Evolutionary conservation across 1,140 invertebrate genomes (phyloP), one percentile per base, ranked within the genome.

Genomic region (Ephestia elutella): DNA sequence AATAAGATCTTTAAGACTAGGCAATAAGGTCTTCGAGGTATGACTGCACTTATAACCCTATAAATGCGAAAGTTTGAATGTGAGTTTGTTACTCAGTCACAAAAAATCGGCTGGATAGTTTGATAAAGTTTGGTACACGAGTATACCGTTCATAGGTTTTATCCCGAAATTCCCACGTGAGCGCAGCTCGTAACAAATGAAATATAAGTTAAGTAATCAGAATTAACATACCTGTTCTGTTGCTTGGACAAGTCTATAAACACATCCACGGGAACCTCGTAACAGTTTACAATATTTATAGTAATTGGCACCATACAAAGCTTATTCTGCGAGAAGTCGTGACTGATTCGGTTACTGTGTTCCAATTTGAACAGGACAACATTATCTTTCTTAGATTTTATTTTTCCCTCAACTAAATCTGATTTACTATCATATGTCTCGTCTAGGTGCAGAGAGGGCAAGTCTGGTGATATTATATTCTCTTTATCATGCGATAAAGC

Each of bases 281-380:
- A 88, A 64, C 89, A 90, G 63, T 90, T 90, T 13, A 90, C 86
- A 49, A 92, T 73, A 57, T 91, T 86, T 35, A 91, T 78, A 54
- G 81, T 84, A 5, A 92, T 82, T 25, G 90, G 91, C 55, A 92
- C 81, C 32, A 90, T 66, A 74, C 91, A 92, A 21, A 91, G 63
- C 69, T 84, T 89, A 32, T 67, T 83, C 51, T 76, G 66, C 51
- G 79, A 76, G 65, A 92, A 92, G 71, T 91, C 77, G 62, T 92
- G 90, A 53, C 70, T 71, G n/a, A 91, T 81, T 59, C 80, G 65
- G 28, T 86, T 73, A 18, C 86, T 82, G 71, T 91, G 89, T 60
- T 90, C 82, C 56, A 91, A 66, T 73, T 79, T 89, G 57, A 89
- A 90, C 44, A 87, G 82, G n/a, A 91, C 81, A 51, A 89, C 67